Evolutionary conservation across 2,888 invertebrate species (phyloP).

Genomic region (Brachylomia viminalis): DNA sequence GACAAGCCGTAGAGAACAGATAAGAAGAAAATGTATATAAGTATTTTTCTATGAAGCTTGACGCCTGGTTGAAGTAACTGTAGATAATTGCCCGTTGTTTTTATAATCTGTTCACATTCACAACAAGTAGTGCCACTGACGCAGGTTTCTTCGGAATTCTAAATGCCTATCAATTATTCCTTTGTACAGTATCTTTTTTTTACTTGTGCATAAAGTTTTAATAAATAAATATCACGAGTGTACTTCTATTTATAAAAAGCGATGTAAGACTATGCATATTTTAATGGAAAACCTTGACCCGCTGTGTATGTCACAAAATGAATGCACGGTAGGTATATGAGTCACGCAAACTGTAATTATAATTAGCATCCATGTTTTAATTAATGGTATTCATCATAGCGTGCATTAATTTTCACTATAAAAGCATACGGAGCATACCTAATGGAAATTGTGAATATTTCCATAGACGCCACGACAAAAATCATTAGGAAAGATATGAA

Average conservation of each 20-base stretch:
- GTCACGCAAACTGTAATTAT: slow-evolving; percentile 73
- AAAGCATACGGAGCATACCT: slow-evolving; percentile 33
- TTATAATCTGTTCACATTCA: slow-evolving; percentile 17
- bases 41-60: slow-evolving; percentile 34
- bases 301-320: slow-evolving; percentile 66
- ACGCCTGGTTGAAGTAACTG: slow-evolving; percentile 33
- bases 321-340: slow-evolving; percentile 51
- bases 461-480: background rate
- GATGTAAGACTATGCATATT: slow-evolving; percentile 41
- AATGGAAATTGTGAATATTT: slow-evolving; percentile 38
- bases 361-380: slow-evolving; percentile 67
- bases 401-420: slow-evolving; percentile 52
- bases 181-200: no score
- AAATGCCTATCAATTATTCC: slow-evolving; percentile 9
- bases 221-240: background rate
- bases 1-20: slow-evolving; percentile 27
- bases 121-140: slow-evolving; percentile 12
- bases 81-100: slow-evolving; percentile 35
- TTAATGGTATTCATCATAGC: slow-evolving; percentile 60
- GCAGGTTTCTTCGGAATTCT: slow-evolving; percentile 14
- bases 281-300: slow-evolving; percentile 66
- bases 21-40: slow-evolving; percentile 20
- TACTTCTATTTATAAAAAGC: slow-evolving; percentile 16
- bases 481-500: slow-evolving; percentile 10
- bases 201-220: no score